phyloP scores from a whole-genome alignment of 2,797 vertebrate species.

The Thalassophryne amazonica region DNA sequence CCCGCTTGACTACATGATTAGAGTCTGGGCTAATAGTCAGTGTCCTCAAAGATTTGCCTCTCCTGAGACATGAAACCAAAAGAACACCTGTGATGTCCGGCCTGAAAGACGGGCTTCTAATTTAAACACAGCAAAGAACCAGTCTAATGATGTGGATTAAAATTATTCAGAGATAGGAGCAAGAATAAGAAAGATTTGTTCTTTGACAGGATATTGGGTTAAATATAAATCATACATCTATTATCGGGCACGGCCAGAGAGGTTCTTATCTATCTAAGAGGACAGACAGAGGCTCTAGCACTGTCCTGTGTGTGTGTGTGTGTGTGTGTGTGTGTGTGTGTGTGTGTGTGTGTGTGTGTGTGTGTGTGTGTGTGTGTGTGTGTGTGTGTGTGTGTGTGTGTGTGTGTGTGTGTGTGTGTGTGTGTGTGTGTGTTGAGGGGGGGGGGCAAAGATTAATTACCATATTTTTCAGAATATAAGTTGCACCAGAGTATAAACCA shows the following conservation, averaged over 20 bases:
- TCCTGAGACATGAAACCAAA: conserved; percentile 67
- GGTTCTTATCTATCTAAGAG: conserved; percentile 1
- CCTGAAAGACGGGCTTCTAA: conserved; percentile 62
- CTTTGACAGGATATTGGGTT: conserved; percentile 27
- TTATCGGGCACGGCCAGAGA: conserved; percentile 22
- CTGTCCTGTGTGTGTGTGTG: too few relatives aligned
- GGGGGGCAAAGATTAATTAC: too few relatives aligned
- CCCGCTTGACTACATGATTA: conserved; percentile 73
- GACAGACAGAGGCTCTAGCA: too few relatives aligned
- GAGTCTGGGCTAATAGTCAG: conserved; percentile 73
- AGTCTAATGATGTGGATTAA: conserved; percentile 68
- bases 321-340: too few relatives aligned
- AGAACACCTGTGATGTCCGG: conserved; percentile 76
- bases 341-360: too few relatives aligned
- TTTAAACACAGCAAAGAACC: conserved; percentile 59
- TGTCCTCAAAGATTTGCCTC: conserved; percentile 71
- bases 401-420: too few relatives aligned
- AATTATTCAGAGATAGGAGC: conserved; percentile 63
- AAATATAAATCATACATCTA: conserved; percentile 12
- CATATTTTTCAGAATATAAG: too few relatives aligned
- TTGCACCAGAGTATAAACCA: too few relatives aligned
- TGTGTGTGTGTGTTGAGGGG: too few relatives aligned
- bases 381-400: too few relatives aligned
- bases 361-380: too few relatives aligned
- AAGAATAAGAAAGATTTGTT: conserved; percentile 39